A percentile compares a stretch with the other conserved stretches of the same genome.
Evolutionary conservation across 2,888 invertebrate genomes (phyloP).

Genomic region (Seira sanloemensis): DNA sequence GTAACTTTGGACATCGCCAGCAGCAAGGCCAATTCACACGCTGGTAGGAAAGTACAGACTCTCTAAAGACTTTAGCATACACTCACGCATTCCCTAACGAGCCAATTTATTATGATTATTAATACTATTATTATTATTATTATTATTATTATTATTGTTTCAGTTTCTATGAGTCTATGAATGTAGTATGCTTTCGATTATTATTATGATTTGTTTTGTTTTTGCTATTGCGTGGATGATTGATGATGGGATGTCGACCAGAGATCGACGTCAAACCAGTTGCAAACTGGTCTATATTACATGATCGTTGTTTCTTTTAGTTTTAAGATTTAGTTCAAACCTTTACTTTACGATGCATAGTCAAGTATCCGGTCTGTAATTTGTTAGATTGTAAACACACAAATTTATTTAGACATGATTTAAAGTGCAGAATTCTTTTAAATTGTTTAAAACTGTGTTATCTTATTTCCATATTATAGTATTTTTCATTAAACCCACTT

Average conservation of each 20-base stretch:
- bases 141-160: too few relatives aligned
- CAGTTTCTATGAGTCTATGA: too few relatives aligned
- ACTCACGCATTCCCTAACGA: too few relatives aligned
- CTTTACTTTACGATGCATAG: conserved; percentile 30
- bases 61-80: too few relatives aligned
- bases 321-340: conserved; percentile 34
- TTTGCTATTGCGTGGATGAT: neutral
- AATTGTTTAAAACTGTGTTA: too few relatives aligned
- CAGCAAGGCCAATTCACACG: conserved; percentile 34
- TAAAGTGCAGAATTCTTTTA: neutral
- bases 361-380: conserved; percentile 37
- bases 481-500: too few relatives aligned
- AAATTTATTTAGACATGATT: conserved; percentile 12
- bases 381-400: neutral
- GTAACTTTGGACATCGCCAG: conserved; percentile 30
- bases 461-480: too few relatives aligned
- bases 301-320: neutral
- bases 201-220: neutral
- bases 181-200: too few relatives aligned
- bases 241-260: conserved; percentile 9
- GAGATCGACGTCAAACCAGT: conserved; percentile 20
- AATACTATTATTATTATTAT: neutral
- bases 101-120: neutral
- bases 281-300: conserved; percentile 17
- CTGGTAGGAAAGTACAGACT: conserved; percentile 32